A percentile compares a stretch with the other conserved stretches of the same genome.
Conservation (phyloP, 2,888 invertebrate genomes). For the Acanthosepion esculentum region DNA sequence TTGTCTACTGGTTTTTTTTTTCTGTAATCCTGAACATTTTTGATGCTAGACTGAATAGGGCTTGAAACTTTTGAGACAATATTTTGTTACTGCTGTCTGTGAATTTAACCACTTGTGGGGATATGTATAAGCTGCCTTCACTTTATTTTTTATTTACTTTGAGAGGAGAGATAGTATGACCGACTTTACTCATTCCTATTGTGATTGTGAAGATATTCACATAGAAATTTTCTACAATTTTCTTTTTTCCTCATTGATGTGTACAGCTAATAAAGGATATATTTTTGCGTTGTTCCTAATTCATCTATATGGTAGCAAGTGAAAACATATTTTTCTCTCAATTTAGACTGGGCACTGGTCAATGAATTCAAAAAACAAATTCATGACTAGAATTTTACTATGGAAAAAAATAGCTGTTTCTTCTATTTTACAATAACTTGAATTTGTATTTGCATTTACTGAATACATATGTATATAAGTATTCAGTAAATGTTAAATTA, state of each 20-base stretch:
- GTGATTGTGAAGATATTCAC: neutral
- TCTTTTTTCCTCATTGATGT: neutral
- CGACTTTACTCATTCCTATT: neutral
- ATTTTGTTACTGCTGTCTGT: neutral
- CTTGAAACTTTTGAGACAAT: neutral
- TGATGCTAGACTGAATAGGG: neutral
- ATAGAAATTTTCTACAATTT: neutral
- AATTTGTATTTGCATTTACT: neutral
- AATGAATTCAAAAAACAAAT: neutral
- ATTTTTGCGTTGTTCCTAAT: neutral
- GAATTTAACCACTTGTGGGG: neutral
- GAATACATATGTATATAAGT: neutral
- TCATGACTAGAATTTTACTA: no score
- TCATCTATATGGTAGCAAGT: neutral
- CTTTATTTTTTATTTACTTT: neutral
- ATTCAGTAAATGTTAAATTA: neutral
- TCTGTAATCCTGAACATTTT: neutral
- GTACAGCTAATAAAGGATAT: constrained; percentile 2
- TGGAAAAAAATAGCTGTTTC: no score
- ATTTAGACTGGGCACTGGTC: neutral
- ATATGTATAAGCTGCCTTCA: neutral
- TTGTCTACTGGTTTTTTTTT: neutral
- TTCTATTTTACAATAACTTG: neutral
- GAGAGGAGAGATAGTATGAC: neutral
- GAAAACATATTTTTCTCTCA: neutral